Evolutionary conservation across 2,113 vertebrate genomes (phyloP).

Genomic region (Dasyurus viverrinus): DNA sequence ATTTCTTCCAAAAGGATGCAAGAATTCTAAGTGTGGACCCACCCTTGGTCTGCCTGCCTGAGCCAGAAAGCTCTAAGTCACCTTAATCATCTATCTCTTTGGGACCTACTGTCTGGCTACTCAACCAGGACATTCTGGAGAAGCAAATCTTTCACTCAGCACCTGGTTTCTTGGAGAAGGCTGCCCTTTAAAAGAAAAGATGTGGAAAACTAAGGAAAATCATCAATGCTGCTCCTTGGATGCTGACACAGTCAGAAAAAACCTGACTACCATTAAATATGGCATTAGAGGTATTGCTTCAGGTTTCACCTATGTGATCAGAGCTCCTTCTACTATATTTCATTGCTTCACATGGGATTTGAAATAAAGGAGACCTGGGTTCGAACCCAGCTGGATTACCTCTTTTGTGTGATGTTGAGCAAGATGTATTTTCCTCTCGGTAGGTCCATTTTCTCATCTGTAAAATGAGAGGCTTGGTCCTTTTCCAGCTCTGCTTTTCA

Average conservation of each 20-base stretch:
- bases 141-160: not conserved
- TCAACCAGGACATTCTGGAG: not conserved
- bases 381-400: not conserved
- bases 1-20: slow-evolving; percentile 1
- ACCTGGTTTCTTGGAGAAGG: slow-evolving; percentile 6
- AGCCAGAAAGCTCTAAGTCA: not conserved
- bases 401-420: not conserved
- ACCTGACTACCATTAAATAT: not conserved
- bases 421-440: not conserved
- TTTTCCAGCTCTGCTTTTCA: not conserved
- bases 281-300: not conserved
- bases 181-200: not conserved
- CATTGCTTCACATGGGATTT: not conserved
- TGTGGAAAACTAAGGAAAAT: not conserved
- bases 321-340: not conserved
- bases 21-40: not conserved
- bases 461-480: not conserved
- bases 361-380: not conserved
- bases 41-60: not conserved
- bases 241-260: not conserved
- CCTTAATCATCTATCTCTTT: slow-evolving; percentile 25
- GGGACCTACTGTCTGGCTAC: not conserved
- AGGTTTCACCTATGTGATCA: not conserved
- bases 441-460: not conserved
- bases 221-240: not conserved